Evolutionary conservation across 2,888 invertebrate genomes (phyloP).

Genomic region (Enoplolaimus lenunculus): DNA sequence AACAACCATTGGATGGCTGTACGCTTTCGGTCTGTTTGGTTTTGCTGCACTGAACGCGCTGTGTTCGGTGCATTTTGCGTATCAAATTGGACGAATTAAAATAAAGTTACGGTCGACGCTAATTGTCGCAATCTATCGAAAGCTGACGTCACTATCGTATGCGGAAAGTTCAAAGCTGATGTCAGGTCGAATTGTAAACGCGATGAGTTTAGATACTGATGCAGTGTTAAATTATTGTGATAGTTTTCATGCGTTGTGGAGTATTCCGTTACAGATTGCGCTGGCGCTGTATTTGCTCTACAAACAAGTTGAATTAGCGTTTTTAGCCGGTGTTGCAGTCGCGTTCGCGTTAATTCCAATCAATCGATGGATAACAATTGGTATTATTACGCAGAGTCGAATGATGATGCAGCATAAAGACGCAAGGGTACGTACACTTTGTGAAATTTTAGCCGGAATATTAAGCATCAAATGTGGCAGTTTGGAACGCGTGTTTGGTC

Average conservation of each 20-base stretch:
- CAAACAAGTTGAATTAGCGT: constrained; percentile 62
- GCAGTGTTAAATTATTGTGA: constrained; percentile 85
- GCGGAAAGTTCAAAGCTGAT: constrained; percentile 19
- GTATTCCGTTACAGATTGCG: constrained; percentile 74
- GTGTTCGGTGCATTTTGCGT: constrained; percentile 73
- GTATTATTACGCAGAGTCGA: constrained; percentile 67
- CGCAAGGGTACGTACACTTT: constrained; percentile 55
- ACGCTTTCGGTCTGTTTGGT: constrained; percentile 53
- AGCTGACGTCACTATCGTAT: constrained; percentile 20
- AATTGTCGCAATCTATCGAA: background rate
- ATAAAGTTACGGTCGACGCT: constrained; percentile 11
- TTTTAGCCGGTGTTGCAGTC: constrained; percentile 73
- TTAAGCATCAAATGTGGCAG: constrained; percentile 76
- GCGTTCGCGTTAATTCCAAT: constrained; percentile 75
- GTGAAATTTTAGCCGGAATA: constrained; percentile 72
- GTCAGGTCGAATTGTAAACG: constrained; percentile 74
- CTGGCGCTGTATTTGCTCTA: constrained; percentile 70
- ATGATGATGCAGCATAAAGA: constrained; percentile 84
- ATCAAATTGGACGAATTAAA: constrained; percentile 48
- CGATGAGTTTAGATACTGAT: constrained; percentile 90
- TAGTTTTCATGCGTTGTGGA: constrained; percentile 92
- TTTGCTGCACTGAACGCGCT: constrained; percentile 59
- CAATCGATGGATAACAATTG: constrained; percentile 71
- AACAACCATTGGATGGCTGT: constrained; percentile 47
- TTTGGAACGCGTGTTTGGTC: constrained; percentile 73